These are phyloP conservation scores for Coenonympha glycerion DNA, from an alignment of 2,888 invertebrate species.

Conservation along the genomic window DNA sequence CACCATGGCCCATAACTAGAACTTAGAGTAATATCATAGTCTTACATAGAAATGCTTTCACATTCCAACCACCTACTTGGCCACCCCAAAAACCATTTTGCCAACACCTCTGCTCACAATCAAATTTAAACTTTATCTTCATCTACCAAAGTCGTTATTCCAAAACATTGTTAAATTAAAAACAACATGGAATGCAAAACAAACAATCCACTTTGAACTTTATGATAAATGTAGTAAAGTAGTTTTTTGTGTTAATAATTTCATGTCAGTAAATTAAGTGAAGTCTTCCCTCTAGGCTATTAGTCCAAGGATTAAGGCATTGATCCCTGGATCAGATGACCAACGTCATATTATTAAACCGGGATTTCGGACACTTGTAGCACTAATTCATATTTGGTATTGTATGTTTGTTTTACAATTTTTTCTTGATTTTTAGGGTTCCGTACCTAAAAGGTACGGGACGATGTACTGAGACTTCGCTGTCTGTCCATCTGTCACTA, in stretches of 20 bases:
- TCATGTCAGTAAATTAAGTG: constrained; percentile 32
- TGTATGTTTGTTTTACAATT: constrained; percentile 31
- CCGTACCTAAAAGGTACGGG: too few relatives aligned
- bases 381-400: constrained; percentile 60
- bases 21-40: constrained; percentile 65
- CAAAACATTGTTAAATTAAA: background rate
- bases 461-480: too few relatives aligned
- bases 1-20: constrained; percentile 43
- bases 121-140: constrained; percentile 34
- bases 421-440: too few relatives aligned
- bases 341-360: constrained; percentile 66
- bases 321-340: constrained; percentile 69
- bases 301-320: constrained; percentile 67
- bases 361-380: constrained; percentile 65
- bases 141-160: background rate
- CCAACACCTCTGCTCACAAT: constrained; percentile 26
- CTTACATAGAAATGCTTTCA: constrained; percentile 74
- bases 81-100: constrained; percentile 58
- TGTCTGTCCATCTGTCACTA: too few relatives aligned
- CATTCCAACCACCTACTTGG: constrained; percentile 48
- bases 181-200: background rate
- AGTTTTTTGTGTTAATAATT: constrained; percentile 10
- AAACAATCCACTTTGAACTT: constrained; percentile 10
- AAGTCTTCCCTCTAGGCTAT: constrained; percentile 50
- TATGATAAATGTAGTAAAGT: constrained; percentile 8